These are phyloP conservation scores for Diadema setosum DNA, from an alignment of 35 echinoderm and acorn worm species.

Conservation along the genomic window DNA sequence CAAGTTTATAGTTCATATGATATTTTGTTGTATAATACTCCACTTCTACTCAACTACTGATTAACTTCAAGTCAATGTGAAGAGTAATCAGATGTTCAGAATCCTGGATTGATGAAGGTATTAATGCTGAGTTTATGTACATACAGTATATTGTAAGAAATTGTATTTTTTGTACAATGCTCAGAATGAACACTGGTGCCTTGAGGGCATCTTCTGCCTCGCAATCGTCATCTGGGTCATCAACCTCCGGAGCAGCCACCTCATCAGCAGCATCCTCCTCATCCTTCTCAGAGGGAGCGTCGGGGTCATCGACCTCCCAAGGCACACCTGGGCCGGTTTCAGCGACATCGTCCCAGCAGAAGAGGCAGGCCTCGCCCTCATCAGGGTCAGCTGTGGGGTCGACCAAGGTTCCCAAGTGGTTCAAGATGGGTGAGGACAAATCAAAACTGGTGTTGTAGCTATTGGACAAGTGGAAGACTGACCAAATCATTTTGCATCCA, in stretches of 20 bases:
- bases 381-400: background rate
- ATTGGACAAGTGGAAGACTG: no score
- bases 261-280: background rate
- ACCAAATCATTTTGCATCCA: no score
- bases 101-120: no score
- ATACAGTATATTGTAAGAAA: no score
- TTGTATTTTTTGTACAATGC: background rate
- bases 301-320: background rate
- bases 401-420: conserved; percentile 43
- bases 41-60: no score
- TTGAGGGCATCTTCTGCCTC: background rate
- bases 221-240: background rate
- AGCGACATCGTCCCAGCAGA: background rate
- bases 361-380: background rate
- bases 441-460: no score
- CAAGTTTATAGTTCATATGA: no score
- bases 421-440: conserved; percentile 24
- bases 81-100: no score
- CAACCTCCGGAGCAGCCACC: background rate
- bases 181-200: background rate
- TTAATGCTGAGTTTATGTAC: no score
- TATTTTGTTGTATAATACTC: no score
- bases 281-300: background rate
- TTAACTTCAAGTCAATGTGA: no score
- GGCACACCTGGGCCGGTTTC: background rate